A percentile compares a stretch with the other conserved stretches of the same genome.
Evolutionary conservation across 2,113 vertebrate species (phyloP).

Genomic region (Tyto alba): DNA sequence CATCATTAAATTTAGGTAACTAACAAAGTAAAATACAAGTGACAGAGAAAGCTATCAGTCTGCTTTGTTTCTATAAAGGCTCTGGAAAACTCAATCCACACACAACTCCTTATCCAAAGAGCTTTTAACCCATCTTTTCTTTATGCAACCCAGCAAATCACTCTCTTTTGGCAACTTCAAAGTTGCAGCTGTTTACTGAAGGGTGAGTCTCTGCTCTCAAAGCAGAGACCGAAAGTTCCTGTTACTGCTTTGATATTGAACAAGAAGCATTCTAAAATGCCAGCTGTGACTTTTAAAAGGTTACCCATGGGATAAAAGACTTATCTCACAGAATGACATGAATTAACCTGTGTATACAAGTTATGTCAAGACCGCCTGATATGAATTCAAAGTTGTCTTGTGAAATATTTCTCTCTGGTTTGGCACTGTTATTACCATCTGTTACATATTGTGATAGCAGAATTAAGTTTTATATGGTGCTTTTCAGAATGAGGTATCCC

Average conservation of each 20-base stretch:
- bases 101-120: neutral
- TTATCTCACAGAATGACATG: conserved; percentile 61
- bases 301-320: conserved; percentile 61
- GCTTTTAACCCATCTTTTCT: conserved; percentile 46
- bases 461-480: neutral
- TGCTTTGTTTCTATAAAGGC: neutral
- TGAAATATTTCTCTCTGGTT: conserved; percentile 22
- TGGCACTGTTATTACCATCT: conserved; percentile 19
- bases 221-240: conserved; percentile 46
- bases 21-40: neutral
- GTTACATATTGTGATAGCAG: neutral
- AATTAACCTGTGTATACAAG: conserved; percentile 62
- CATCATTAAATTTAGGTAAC: neutral
- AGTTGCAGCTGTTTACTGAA: conserved; percentile 67
- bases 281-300: conserved; percentile 72
- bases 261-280: conserved; percentile 59
- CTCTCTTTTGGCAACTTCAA: conserved; percentile 64
- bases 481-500: neutral
- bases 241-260: conserved; percentile 64
- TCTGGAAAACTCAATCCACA: neutral
- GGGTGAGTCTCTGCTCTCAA: conserved; percentile 45
- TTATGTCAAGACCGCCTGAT: conserved; percentile 44
- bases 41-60: neutral
- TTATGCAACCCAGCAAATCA: conserved; percentile 59
- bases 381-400: conserved; percentile 34